A percentile compares a stretch with the other conserved stretches of the same genome.
These are phyloP conservation scores for Cephus runcator DNA, from an alignment of 2,888 invertebrate genomes.

Conservation along the genomic window DNA sequence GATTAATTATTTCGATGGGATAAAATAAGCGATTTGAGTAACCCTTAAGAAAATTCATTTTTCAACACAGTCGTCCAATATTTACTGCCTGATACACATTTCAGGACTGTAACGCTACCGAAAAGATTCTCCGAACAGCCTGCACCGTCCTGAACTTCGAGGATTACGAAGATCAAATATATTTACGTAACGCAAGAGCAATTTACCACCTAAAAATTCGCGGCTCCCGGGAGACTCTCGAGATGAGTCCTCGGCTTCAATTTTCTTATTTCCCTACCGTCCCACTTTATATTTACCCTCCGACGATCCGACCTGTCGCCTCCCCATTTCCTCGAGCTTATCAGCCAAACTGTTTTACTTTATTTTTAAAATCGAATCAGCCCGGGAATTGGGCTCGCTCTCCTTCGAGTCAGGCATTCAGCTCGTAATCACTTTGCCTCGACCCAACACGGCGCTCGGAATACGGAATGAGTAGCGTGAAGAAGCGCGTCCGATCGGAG, in stretches of 20 bases:
- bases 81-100: neutral
- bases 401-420: neutral
- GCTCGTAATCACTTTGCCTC: constrained; percentile 43
- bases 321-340: neutral
- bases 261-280: neutral
- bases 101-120: neutral
- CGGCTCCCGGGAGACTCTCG: neutral
- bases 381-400: neutral
- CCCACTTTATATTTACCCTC: neutral
- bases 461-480: constrained; percentile 53
- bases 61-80: too few species aligned
- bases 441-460: constrained; percentile 44
- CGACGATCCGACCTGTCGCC: neutral
- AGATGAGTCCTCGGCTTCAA: neutral
- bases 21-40: neutral
- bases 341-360: neutral
- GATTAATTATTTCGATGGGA: neutral
- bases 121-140: neutral
- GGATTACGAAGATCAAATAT: neutral
- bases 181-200: neutral
- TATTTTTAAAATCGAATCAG: neutral
- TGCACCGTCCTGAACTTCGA: neutral
- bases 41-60: neutral
- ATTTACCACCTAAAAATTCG: neutral
- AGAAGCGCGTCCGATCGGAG: constrained; percentile 45